A percentile compares a stretch with the other conserved stretches of the same genome.
Evolutionary conservation across 2,113 vertebrate species (phyloP).

Genomic region (Apodemus sylvaticus): DNA sequence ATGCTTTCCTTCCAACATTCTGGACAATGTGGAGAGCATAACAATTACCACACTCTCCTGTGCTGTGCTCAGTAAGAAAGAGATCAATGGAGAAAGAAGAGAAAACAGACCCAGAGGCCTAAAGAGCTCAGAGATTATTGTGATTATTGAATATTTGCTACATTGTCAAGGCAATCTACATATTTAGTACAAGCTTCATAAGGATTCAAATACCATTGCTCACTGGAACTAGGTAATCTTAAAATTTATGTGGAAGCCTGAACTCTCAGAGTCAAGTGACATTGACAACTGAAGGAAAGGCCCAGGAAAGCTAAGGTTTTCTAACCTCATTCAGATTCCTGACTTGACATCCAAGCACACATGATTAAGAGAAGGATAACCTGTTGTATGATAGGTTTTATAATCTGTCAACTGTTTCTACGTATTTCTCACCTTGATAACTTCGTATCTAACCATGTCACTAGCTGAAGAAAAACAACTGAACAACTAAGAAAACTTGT

Average conservation of each 20-base stretch:
- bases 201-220: background rate
- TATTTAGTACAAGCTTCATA: background rate
- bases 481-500: background rate
- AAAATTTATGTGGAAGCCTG: background rate
- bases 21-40: background rate
- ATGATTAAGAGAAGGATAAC: background rate
- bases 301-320: background rate
- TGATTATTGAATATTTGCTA: background rate
- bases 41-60: background rate
- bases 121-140: background rate
- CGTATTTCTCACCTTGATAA: background rate
- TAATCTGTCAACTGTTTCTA: background rate
- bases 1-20: no score
- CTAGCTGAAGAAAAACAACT: fast-evolving
- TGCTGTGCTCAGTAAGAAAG: background rate
- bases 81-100: background rate
- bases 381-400: background rate
- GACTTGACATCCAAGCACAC: background rate
- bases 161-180: no score
- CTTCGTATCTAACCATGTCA: background rate
- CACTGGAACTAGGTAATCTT: background rate
- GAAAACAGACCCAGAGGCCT: background rate
- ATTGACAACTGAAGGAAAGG: background rate
- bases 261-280: background rate
- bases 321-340: background rate